Conservation (phyloP, 2,888 invertebrate species). For the Eremobia ochroleuca region DNA sequence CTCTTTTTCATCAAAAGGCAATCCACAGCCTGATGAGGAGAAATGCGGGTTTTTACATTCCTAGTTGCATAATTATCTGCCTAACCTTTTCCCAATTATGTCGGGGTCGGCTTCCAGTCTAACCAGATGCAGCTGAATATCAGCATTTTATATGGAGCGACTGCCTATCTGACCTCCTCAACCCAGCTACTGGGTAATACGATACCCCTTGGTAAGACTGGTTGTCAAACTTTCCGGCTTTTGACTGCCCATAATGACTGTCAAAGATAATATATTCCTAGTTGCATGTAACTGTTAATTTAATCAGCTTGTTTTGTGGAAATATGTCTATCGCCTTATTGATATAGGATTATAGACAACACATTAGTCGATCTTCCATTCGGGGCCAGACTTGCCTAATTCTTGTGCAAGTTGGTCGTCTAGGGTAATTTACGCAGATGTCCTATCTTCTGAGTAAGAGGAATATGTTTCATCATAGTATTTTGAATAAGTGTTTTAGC, state of each 20-base stretch:
- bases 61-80: not conserved
- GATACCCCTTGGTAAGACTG: not conserved
- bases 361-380: not conserved
- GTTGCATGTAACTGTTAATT: not conserved
- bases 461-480: not conserved
- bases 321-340: not conserved
- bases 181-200: not conserved
- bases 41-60: not conserved
- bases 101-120: not conserved
- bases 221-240: not conserved
- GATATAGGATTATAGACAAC: not conserved
- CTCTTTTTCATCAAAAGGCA: not conserved
- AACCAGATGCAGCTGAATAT: not conserved
- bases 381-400: not conserved
- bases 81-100: not conserved
- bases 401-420: not conserved
- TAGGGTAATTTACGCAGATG: not conserved
- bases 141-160: not conserved
- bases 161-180: not conserved
- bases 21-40: not conserved
- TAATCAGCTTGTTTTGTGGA: not conserved
- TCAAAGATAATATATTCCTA: not conserved
- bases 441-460: not conserved
- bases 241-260: not conserved
- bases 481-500: not conserved